phyloP scores from a whole-genome alignment of 2,888 invertebrate species.

The Cephus nigrinus region DNA sequence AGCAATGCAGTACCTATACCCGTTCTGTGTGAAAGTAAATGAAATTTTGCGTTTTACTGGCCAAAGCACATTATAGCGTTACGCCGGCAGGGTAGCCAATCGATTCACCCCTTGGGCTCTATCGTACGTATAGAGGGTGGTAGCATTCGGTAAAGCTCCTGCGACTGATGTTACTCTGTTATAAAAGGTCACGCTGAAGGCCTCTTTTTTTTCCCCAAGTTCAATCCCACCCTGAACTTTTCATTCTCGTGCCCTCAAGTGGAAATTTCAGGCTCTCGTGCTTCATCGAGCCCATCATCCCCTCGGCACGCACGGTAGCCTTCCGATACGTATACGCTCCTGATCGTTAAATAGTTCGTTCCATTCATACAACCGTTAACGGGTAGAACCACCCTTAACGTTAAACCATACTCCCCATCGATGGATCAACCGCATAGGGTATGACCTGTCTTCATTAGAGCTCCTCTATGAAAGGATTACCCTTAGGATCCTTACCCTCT shows the following conservation, averaged over 20 bases:
- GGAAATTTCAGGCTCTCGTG: neutral
- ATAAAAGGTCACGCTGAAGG: conserved; percentile 51
- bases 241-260: neutral
- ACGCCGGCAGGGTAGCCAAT: neutral
- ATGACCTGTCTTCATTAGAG: neutral
- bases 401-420: neutral
- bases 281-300: neutral
- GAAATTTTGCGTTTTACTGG: neutral
- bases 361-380: conserved; percentile 21
- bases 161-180: conserved; percentile 40
- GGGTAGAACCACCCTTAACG: neutral
- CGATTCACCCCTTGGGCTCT: conserved; percentile 22
- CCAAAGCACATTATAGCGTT: neutral
- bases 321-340: conserved; percentile 27
- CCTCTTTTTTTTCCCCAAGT: conserved; percentile 37
- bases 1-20: neutral
- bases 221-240: conserved; percentile 17
- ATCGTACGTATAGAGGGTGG: conserved; percentile 1
- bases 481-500: conserved; percentile 20
- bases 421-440: neutral
- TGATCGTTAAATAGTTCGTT: conserved; percentile 35
- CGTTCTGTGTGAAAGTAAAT: neutral
- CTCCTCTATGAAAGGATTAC: neutral
- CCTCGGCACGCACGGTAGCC: conserved; percentile 8
- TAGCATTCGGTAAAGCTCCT: conserved; percentile 26